Percentiles rank a stretch among this genome's conserved stretches.
Evolutionary conservation across 2,797 vertebrate genomes (phyloP).

Genomic region (Amblyraja radiata): DNA sequence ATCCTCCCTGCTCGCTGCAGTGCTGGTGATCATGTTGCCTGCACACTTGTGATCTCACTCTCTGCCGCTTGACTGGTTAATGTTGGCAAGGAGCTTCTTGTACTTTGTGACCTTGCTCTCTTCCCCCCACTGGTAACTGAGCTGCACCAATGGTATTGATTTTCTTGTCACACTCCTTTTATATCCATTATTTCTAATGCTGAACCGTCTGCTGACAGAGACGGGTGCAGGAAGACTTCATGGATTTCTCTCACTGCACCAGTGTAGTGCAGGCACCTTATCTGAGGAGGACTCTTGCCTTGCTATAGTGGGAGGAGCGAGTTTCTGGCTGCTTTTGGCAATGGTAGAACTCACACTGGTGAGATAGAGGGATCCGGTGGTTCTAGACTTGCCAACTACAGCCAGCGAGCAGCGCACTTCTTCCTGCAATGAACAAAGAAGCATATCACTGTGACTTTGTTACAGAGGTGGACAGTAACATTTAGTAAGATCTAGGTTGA

Average conservation of each 20-base stretch:
- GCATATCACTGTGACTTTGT: background rate
- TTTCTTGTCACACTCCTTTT: background rate
- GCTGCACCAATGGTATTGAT: slow-evolving; percentile 14
- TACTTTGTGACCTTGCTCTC: background rate
- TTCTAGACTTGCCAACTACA: slow-evolving; percentile 99
- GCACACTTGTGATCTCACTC: background rate
- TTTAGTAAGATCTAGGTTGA: background rate
- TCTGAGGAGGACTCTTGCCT: background rate
- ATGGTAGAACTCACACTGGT: slow-evolving; percentile 99
- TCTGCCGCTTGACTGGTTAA: background rate
- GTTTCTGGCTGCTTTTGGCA: slow-evolving; percentile 89
- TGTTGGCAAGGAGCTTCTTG: background rate
- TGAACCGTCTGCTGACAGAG: background rate
- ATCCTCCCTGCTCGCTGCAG: background rate
- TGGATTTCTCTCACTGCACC: background rate
- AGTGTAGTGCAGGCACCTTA: background rate
- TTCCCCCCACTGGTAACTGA: background rate
- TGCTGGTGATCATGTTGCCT: background rate
- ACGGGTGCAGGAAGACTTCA: background rate
- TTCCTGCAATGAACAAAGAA: background rate
- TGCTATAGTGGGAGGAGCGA: background rate
- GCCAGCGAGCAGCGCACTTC: slow-evolving; percentile 48
- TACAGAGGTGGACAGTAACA: background rate
- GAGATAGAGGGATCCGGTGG: slow-evolving; percentile 97
- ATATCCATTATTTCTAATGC: background rate